Base-by-base conservation (phyloP, 2,113 vertebrate genomes). In the Hemiscyllium ocellatum region DNA sequence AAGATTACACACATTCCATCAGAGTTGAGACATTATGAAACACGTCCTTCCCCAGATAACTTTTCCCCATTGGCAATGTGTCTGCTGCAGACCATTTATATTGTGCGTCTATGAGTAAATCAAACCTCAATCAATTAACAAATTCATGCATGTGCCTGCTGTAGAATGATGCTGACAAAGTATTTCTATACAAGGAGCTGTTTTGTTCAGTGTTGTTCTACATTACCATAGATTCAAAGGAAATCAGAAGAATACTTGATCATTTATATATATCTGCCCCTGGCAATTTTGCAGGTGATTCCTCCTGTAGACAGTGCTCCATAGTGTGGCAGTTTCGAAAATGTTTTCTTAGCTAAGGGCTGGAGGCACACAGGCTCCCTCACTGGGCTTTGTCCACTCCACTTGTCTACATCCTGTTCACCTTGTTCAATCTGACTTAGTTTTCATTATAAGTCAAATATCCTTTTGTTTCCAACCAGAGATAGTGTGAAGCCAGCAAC, bases 91-190 rank as follows among this genome's bases (percentile, higher is more conserved):
- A 20, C 33, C 89, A 93, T 93, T n/a, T 17, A 68, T 93, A 68
- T 22, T 37, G 33, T n/a, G 33, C 10, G 10, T 42, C 89, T n/a
- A 5, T 42, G 26, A 93, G 89, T 93, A 93, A 66, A 68, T 93
- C 89, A 93, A 68, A 37, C 61, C 89, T 66, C 37, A 66, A 66
- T 68, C 89, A 93, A 66, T 93, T 93, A 93, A n/a, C 89, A 66
- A 10, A 10, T 66, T 66, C 61, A 93, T 68, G 37, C 20, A 37
- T 68, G 7, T 93, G 89, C 19, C 89, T 66, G 19, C 19, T 1
- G 33, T 61, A 22, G 89, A n/a, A 93, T 22, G 19, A 68, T 66
- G 65, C 66, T 66, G 33, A 93, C n/a, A 93, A 68, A 22, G 33
- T 66, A 61, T 17, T 93, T 66, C 89, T 66, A 10, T 37, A 65